Conservation (phyloP, 2,797 vertebrate genomes). For the Aplochiton taeniatus region DNA sequence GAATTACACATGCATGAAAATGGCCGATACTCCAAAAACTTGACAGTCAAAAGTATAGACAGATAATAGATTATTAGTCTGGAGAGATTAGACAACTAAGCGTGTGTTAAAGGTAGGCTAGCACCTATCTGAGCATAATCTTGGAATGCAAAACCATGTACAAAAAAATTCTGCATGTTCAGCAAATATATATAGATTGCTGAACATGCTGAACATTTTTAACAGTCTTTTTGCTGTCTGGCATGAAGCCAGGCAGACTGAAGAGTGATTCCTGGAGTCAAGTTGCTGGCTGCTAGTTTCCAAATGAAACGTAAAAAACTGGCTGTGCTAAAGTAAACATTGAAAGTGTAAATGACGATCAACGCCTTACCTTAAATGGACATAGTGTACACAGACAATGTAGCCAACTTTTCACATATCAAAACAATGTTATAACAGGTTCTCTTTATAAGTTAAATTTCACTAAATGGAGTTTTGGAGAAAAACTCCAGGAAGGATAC, state of each 20-base stretch:
- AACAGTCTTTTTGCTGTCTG: background rate
- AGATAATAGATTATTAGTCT: too few species aligned
- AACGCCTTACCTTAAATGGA: conserved; percentile 3
- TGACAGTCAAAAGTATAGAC: too few species aligned
- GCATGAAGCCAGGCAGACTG: background rate
- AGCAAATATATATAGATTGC: too few species aligned
- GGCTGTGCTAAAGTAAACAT: too few species aligned
- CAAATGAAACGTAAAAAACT: background rate
- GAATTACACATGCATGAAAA: conserved; percentile 11
- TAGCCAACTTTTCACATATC: background rate
- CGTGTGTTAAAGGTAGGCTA: too few species aligned
- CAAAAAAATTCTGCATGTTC: too few species aligned
- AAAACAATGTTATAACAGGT: background rate
- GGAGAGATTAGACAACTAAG: too few species aligned
- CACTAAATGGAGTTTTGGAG: background rate
- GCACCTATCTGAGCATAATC: too few species aligned
- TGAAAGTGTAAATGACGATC: too few species aligned
- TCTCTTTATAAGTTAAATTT: background rate
- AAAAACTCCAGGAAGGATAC: conserved; percentile 6
- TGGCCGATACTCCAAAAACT: background rate
- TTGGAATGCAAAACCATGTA: too few species aligned
- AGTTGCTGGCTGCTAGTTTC: background rate
- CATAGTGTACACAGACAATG: background rate
- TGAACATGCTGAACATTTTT: too few species aligned
- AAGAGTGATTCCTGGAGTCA: background rate